phyloP scores from a whole-genome alignment of 2,797 vertebrate genomes.

The Sciurus vulgaris region DNA sequence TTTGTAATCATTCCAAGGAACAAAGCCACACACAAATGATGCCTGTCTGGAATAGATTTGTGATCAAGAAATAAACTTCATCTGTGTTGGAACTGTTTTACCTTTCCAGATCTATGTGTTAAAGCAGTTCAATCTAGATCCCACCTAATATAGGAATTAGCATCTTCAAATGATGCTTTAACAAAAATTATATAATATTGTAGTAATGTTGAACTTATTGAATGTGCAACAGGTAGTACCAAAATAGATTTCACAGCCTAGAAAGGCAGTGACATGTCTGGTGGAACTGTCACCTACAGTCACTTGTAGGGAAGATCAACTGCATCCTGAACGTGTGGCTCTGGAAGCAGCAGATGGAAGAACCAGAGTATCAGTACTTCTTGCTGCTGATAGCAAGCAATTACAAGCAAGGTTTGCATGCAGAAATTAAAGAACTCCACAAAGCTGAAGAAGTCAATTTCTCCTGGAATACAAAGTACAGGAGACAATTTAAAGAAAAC shows the following conservation, averaged over 20 bases:
- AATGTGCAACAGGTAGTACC: background rate
- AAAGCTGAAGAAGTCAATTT: background rate
- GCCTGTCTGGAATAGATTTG: background rate
- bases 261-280: background rate
- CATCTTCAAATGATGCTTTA: background rate
- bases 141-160: background rate
- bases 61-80: background rate
- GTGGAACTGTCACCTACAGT: background rate
- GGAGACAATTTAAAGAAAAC: background rate
- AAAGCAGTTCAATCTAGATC: background rate
- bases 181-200: background rate
- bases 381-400: background rate
- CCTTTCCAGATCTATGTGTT: background rate
- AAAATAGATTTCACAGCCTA: background rate
- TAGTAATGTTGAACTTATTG: background rate
- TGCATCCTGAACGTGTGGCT: background rate
- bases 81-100: background rate
- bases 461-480: background rate
- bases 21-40: background rate
- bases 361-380: background rate
- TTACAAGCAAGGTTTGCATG: background rate
- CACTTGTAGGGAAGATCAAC: background rate
- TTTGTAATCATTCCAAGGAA: background rate
- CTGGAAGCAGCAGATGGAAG: background rate
- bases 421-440: slow-evolving; percentile 5